A percentile compares a stretch with the other conserved stretches of the same genome.
phyloP scores from a whole-genome alignment of 2,113 vertebrate genomes.

The Carassius gibelio region DNA sequence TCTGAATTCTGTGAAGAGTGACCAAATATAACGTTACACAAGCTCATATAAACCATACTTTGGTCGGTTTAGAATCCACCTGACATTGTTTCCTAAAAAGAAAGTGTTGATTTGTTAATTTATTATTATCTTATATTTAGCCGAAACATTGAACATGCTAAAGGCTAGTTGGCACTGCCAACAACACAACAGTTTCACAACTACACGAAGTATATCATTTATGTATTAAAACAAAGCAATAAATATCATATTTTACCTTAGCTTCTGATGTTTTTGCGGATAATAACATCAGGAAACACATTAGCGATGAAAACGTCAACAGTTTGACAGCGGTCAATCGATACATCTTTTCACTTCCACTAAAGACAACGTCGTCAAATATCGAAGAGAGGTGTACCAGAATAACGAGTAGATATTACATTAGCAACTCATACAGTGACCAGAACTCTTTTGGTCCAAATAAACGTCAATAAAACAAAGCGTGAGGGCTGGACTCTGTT shows the following conservation, averaged over 20 bases:
- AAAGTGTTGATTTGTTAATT: neutral
- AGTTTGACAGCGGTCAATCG: slow-evolving; percentile 16
- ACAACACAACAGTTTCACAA: neutral
- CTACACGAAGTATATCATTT: neutral
- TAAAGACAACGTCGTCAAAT: neutral
- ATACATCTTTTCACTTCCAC: slow-evolving; percentile 30
- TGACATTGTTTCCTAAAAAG: neutral
- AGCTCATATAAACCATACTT: neutral
- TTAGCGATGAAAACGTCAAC: slow-evolving; percentile 24
- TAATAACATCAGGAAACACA: slow-evolving; percentile 64
- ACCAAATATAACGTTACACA: neutral
- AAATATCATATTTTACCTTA: slow-evolving; percentile 71
- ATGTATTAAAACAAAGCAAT: neutral
- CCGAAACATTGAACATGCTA: neutral
- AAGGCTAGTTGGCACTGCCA: slow-evolving; percentile 7
- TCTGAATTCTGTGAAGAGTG: slow-evolving; percentile 84
- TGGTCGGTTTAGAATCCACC: neutral
- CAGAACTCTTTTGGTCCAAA: neutral
- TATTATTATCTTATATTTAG: neutral
- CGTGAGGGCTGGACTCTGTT: neutral
- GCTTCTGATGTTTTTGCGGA: slow-evolving; percentile 63
- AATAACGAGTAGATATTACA: neutral
- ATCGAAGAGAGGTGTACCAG: neutral
- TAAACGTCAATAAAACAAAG: neutral
- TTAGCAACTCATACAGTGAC: neutral